phyloP scores from a whole-genome alignment of 2,113 vertebrate genomes.

The Eretmochelys imbricata region DNA sequence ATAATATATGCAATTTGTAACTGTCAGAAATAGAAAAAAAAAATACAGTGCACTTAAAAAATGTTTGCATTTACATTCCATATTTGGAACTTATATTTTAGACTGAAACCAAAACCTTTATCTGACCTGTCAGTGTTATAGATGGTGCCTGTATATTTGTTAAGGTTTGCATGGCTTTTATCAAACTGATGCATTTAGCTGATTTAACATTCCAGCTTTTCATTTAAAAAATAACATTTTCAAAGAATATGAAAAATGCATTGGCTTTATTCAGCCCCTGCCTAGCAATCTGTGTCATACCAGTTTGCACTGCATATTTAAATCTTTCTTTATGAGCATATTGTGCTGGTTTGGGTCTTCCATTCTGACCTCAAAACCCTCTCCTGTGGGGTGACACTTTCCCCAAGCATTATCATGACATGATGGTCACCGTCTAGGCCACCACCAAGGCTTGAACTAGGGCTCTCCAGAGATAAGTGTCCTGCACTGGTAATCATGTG shows the following conservation, averaged over 20 bases:
- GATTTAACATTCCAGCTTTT: slow-evolving; percentile 65
- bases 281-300: slow-evolving; percentile 20
- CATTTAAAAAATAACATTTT: slow-evolving; percentile 62
- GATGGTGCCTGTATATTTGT: slow-evolving; percentile 75
- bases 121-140: slow-evolving; percentile 81
- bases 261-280: slow-evolving; percentile 13
- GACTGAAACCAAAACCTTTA: slow-evolving; percentile 67
- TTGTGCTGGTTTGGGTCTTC: background rate
- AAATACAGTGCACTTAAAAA: slow-evolving; percentile 17
- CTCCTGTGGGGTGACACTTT: accelerated
- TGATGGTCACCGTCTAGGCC: background rate
- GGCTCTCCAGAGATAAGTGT: background rate
- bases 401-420: background rate
- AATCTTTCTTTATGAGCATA: background rate
- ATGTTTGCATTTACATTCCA: slow-evolving; percentile 62
- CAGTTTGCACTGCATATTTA: background rate
- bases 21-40: slow-evolving; percentile 54
- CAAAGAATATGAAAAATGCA: slow-evolving; percentile 68
- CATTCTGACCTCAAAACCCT: background rate
- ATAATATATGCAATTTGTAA: slow-evolving; percentile 75
- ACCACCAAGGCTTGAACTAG: background rate
- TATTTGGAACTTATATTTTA: slow-evolving; percentile 64
- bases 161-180: slow-evolving; percentile 78
- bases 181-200: slow-evolving; percentile 72
- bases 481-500: background rate